Evolutionary conservation across 1,140 invertebrate genomes (phyloP), one percentile per base, ranked within the genome.

Genomic region (Euglossa dilemma): DNA sequence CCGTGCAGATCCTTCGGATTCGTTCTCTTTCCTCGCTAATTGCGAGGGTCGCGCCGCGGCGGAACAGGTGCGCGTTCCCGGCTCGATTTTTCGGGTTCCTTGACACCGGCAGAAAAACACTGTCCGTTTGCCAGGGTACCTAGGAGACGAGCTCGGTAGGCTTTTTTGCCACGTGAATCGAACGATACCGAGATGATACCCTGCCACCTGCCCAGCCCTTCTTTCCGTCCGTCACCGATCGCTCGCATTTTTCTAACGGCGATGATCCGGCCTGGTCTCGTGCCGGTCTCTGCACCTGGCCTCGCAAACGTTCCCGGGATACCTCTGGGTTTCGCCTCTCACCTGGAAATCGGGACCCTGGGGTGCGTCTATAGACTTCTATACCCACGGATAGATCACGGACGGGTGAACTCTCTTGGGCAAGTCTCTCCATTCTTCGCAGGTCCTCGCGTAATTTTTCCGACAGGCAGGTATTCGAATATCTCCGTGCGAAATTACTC

Each of bases 21-120:
- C 54, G 43, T 56, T 84, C 80, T 67, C 66, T 75, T 84, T 28
- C 59, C 59, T 67, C 45, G 80, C 66, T 87, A 77, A 86, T 87
- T 87, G 76, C 82, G 59, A 45, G 50, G 73, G 64, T 79, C 85
- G 67, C 66, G 82, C 54, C 28, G 4, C 36, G 4, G 43, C n/a
- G 73, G 14, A 75, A 85, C 87, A 88, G 87, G 87, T 87, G 86
- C 59, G 50, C 9, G 8, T 11, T 36, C 9, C 8, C 64, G 70
- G 63, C 74, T 80, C 82, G 81, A 87, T 80, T 87, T 63, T 84
- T 50, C 64, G 25, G 59, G 71, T 50, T 47, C 70, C 57, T 54
- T 56, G 74, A 78, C 72, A 77, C 36, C 18, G 81, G 20, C 66
- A 25, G 66, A 84, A 71, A 61, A 82, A 78, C 56, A 71, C 43